Evolutionary conservation across 2,888 invertebrate species (phyloP).

Genomic region (Shargacucullia verbasci): DNA sequence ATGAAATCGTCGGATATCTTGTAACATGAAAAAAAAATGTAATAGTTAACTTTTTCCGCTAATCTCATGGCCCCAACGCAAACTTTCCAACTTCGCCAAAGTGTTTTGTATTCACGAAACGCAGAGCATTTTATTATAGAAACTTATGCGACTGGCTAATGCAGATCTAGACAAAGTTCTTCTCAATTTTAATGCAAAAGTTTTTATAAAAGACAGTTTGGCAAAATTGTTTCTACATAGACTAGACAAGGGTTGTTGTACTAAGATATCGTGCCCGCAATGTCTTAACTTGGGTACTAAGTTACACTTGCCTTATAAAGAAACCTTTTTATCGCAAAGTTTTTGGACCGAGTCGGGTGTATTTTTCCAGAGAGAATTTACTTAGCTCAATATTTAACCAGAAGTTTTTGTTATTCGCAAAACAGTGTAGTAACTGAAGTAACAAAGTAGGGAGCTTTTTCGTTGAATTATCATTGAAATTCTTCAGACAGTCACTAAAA

Average conservation of each 20-base stretch:
- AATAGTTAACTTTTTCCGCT: background rate
- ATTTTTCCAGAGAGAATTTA: conserved; percentile 2
- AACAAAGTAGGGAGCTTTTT: too few relatives aligned
- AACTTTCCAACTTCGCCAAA: conserved; percentile 31
- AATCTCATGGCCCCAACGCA: background rate
- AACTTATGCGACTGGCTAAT: conserved; percentile 34
- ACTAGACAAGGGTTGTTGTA: background rate
- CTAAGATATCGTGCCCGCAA: conserved; percentile 8
- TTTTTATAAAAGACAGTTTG: conserved; percentile 21
- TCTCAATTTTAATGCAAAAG: conserved; percentile 37
- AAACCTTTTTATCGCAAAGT: background rate
- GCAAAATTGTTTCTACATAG: conserved; percentile 13
- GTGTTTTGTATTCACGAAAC: conserved; percentile 52
- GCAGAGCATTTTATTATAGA: conserved; percentile 34
- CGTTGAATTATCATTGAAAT: background rate
- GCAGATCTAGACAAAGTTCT: conserved; percentile 16
- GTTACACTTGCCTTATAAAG: background rate
- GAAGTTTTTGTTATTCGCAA: background rate
- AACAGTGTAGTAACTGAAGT: background rate
- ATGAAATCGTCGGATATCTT: too few relatives aligned
- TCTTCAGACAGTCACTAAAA: too few relatives aligned
- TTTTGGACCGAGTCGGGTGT: background rate
- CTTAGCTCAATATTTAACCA: background rate
- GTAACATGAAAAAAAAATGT: too few relatives aligned
- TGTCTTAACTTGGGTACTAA: background rate